phyloP scores from a whole-genome alignment of 2,113 vertebrate species.

The Lepisosteus osseus region DNA sequence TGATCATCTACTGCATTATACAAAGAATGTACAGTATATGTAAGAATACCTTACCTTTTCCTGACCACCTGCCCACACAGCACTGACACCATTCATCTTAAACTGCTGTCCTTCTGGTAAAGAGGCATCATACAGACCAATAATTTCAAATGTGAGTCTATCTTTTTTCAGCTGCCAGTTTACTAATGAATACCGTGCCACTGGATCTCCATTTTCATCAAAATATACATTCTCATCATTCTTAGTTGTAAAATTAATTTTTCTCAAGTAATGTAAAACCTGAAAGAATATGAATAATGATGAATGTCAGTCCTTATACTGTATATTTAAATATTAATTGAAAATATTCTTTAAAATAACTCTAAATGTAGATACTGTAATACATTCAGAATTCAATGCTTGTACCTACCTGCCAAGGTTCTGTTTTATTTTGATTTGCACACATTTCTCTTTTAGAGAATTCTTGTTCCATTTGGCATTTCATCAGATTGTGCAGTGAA shows the following conservation, averaged over 20 bases:
- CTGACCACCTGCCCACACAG: neutral
- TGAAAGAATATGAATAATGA: neutral
- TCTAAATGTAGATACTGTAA: neutral
- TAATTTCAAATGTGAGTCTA: conserved; percentile 3
- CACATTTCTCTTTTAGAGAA: conserved; percentile 59
- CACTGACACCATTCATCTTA: neutral
- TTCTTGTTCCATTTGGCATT: conserved; percentile 50
- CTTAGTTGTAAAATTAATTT: conserved; percentile 8
- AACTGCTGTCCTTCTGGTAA: conserved; percentile 3
- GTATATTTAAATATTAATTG: too few species aligned
- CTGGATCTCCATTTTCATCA: conserved; percentile 20
- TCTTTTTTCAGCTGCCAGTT: conserved; percentile 20
- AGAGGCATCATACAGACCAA: conserved; percentile 12
- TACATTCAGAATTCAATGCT: too few species aligned
- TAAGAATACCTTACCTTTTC: neutral
- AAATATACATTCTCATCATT: conserved; percentile 8
- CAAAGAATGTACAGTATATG: neutral
- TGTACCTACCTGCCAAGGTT: conserved; percentile 64
- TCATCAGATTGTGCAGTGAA: conserved; percentile 54
- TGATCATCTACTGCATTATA: neutral
- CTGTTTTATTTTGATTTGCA: conserved; percentile 43
- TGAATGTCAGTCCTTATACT: too few species aligned
- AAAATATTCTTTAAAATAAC: neutral
- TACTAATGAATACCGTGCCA: conserved; percentile 12
- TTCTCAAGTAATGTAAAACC: conserved; percentile 13